These are phyloP conservation scores for Metallyticus violacea DNA, from an alignment of 2,888 invertebrate genomes.

Conservation along the genomic window DNA sequence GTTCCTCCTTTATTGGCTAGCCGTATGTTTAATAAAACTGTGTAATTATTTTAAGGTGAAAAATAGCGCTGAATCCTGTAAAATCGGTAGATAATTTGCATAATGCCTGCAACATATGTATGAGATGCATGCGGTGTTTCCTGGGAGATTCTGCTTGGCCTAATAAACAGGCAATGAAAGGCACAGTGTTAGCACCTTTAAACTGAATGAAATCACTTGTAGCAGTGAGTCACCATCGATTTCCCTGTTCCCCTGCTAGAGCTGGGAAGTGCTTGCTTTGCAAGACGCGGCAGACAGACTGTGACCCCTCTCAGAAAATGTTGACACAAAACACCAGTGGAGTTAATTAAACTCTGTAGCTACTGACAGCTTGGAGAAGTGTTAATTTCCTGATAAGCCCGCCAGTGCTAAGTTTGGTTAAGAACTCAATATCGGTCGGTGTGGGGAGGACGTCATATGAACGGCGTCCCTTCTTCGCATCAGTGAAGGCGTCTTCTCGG, in stretches of 20 bases:
- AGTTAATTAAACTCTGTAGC: conserved; percentile 41
- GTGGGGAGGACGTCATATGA: background rate
- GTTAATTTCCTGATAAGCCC: conserved; percentile 46
- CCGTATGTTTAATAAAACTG: no score
- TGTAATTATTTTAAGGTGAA: no score
- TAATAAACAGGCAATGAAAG: no score
- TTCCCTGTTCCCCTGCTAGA: background rate
- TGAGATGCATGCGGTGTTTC: no score
- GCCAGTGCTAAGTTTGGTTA: conserved; percentile 22
- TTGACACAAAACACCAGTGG: conserved; percentile 43
- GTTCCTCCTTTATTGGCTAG: no score
- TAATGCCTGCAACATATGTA: no score
- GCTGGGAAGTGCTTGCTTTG: no score
- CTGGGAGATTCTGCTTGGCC: no score
- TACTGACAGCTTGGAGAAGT: conserved; percentile 39
- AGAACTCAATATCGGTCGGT: conserved; percentile 25
- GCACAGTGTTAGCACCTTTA: background rate
- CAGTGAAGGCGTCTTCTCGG: background rate
- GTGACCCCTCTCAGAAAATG: conserved; percentile 38
- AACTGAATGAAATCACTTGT: background rate
- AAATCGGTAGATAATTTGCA: no score
- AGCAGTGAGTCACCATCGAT: background rate
- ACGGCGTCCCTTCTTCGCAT: background rate
- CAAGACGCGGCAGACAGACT: no score
- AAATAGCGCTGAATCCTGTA: no score